phyloP scores from a whole-genome alignment of 2,888 invertebrate species.

The Maniola hyperantus region DNA sequence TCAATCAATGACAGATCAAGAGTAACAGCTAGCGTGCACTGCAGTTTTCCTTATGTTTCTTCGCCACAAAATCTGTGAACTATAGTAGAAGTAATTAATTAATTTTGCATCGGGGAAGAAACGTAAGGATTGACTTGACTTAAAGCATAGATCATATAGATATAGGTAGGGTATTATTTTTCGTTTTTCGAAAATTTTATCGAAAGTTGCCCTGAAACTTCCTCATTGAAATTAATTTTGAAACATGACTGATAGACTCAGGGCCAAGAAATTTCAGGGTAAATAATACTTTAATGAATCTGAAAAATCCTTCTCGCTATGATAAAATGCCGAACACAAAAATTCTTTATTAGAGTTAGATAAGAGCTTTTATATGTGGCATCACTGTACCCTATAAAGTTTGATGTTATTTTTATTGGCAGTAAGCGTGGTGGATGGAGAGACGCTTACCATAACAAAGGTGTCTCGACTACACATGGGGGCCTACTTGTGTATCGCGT shows the following conservation, averaged over 20 bases:
- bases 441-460: constrained; percentile 91
- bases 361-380: neutral
- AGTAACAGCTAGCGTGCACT: too few species aligned
- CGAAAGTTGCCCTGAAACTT: too few species aligned
- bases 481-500: constrained; percentile 95
- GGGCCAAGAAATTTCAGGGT: too few species aligned
- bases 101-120: too few species aligned
- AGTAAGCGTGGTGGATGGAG: constrained; percentile 95
- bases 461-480: constrained; percentile 96
- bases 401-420: constrained; percentile 52
- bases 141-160: too few species aligned
- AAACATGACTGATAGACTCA: neutral
- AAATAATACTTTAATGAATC: neutral
- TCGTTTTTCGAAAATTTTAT: too few species aligned
- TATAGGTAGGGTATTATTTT: too few species aligned
- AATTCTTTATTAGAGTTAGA: neutral
- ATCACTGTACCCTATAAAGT: constrained; percentile 7
- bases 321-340: neutral
- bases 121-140: too few species aligned
- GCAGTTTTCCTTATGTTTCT: too few species aligned
- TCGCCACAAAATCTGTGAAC: too few species aligned
- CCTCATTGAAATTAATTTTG: neutral
- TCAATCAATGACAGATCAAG: too few species aligned
- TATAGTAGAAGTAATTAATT: too few species aligned
- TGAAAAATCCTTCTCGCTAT: neutral